Evolutionary conservation across 2,797 vertebrate species (phyloP).

Genomic region (Agapornis canus): DNA sequence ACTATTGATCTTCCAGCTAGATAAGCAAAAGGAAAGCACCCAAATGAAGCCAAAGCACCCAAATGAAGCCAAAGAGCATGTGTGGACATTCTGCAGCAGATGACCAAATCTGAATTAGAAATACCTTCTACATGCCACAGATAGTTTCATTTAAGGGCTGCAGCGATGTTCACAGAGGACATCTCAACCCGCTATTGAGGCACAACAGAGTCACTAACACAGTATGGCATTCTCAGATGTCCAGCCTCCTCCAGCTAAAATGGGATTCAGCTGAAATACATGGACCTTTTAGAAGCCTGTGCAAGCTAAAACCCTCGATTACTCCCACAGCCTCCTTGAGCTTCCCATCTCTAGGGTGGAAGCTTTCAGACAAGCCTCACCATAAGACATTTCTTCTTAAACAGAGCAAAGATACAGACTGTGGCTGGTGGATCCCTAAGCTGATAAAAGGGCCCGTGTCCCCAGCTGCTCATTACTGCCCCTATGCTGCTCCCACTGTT

Average conservation of each 20-base stretch:
- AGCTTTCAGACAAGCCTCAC: neutral
- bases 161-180: neutral
- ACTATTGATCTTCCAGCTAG: neutral
- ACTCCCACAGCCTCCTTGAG: neutral
- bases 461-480: constrained; percentile 16
- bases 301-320: neutral
- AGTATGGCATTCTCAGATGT: neutral
- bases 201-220: neutral
- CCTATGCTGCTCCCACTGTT: constrained; percentile 16
- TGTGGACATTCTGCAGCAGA: neutral
- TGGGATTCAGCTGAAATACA: neutral
- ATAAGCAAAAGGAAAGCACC: neutral
- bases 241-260: neutral
- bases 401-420: neutral
- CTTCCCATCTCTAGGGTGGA: neutral
- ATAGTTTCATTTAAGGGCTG: neutral
- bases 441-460: neutral
- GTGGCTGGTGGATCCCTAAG: neutral
- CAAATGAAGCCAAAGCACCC: neutral
- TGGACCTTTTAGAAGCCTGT: neutral
- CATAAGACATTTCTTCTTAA: neutral
- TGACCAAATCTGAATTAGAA: neutral
- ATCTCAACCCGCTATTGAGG: neutral
- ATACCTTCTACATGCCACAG: neutral
- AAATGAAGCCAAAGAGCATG: neutral